Base-by-base conservation (phyloP, 53 echinoderm and acorn worm genomes). In the Holothuria scabra region DNA sequence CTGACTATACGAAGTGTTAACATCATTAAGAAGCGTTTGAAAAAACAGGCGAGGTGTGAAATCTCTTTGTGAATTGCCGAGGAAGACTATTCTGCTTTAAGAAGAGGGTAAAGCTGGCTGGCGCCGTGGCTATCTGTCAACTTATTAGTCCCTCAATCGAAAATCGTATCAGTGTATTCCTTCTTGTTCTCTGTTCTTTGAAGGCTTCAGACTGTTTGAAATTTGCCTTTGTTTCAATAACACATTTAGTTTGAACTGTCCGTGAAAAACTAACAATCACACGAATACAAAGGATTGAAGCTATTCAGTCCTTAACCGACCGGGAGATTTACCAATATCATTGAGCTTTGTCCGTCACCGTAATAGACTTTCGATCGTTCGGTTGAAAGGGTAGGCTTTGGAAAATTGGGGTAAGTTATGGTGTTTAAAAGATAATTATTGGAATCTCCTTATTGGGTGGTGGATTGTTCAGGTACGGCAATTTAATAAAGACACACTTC, bases 1-100 rank as follows among this genome's bases (percentile, higher is more conserved):
- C 90, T 97, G 97, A 94, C 97, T 92, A 87, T 85, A 48, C 88
- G 85, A 97, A 97, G 94, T 94, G 97, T 97, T 97, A 97, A 94
- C 97, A 90, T 97, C 94, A 97, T 97, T 97, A 97, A 97, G 92
- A 94, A 94, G 97, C 92, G 92, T 88, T 69, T 88, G 84, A 72
- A 88, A 97, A 94, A 97, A 90, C 94, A 86, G 94, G 89, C 84
- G 87, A 94, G 97, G 97, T 97, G 97, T 94, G 92, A 94, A 90
- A 65, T 67, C 81, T 68, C 85, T 90, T 91, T 97, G 94, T 94
- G 89, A 85, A 23, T 46, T 55, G 37, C 76, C 88, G 67, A 76
- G 81, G 90, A 88, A 83, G 86, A 90, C 95, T 86, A 97, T 97
- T 92, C 92, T 93, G 46, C 65, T 18, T 76, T 66, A 74, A 67